Evolutionary conservation across 2,113 vertebrate genomes (phyloP), one percentile per base, ranked within the genome.

Genomic region (Rhinolophus sinicus): DNA sequence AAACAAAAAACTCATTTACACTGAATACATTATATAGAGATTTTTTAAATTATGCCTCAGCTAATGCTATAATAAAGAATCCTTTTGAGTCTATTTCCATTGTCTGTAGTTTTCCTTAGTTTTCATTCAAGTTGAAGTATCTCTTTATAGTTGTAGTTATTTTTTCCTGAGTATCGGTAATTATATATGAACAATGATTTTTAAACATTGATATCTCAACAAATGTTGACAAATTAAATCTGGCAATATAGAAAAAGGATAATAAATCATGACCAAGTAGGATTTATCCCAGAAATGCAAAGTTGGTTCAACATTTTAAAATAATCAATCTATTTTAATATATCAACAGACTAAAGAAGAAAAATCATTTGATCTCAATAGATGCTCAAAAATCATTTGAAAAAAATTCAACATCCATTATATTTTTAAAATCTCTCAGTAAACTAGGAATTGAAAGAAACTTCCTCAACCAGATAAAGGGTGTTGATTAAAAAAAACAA

Each of bases 51-150:
- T 44, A 33, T 30, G 11, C 60, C 33, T 84, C 21, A 94, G 16
- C 6, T 64, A 44, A 94, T 52, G 38, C 28, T 52, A 10, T 24
- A 86, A 38, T 86, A 8, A 67, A 28, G 54, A 83, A 64, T 73
- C 35, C 44, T 85, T 93, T 90, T 72, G n/a, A 58, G 16, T 50
- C 18, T 72, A 19, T 72, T 70, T 58, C 24, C 21, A 65, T 60
- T 64, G 56, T 47, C 10, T 65, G 3, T 83, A 50, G 19, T 35
- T 93, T 87, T 96, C 58, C 80, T 82, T 81, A 64, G 28, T 86
- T 90, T 93, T 62, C n/a, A 90, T 47, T 81, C 24, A 86, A 65
- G 26, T 58, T 78, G 24, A 69, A 93, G 73, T 88, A 44, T 67
- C 28, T 72, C 8, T 73, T 97, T 90, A 22, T 83, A 40, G 16